These are phyloP conservation scores for Tetragonula clypearis DNA, from an alignment of 1,140 invertebrate genomes.

Conservation along the genomic window DNA sequence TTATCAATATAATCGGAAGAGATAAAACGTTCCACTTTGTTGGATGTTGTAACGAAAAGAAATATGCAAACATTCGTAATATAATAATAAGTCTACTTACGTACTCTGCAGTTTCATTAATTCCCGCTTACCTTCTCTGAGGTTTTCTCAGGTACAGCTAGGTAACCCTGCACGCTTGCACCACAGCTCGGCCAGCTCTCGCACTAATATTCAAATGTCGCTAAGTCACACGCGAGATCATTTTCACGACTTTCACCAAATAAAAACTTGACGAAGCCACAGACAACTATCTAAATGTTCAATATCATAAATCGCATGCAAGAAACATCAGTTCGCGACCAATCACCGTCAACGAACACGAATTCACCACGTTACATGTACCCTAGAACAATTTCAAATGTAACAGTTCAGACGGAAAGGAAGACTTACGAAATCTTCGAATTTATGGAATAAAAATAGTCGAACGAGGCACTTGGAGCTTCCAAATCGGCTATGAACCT, in stretches of 20 bases:
- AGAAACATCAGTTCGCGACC: not conserved
- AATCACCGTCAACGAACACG: not conserved
- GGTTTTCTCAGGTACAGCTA: not conserved
- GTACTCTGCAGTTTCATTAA: not conserved
- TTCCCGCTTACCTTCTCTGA: not conserved
- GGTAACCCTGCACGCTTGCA: conserved; percentile 11
- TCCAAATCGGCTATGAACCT: not conserved
- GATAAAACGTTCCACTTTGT: not conserved
- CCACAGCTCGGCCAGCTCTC: not conserved
- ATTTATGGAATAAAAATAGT: not conserved
- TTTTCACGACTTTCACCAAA: not conserved
- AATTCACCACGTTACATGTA: too few species aligned
- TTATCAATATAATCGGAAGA: not conserved
- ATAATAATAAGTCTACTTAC: not conserved
- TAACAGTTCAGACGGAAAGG: not conserved
- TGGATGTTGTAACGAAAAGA: not conserved
- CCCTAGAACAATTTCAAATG: not conserved
- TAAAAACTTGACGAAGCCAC: not conserved
- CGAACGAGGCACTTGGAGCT: not conserved
- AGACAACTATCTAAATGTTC: not conserved
- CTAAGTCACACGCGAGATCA: not conserved
- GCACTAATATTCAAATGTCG: not conserved
- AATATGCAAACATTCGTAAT: not conserved
- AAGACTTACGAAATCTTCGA: not conserved
- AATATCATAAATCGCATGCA: not conserved